Conservation (phyloP, 2,888 invertebrate genomes). For the Lottia scabra region DNA sequence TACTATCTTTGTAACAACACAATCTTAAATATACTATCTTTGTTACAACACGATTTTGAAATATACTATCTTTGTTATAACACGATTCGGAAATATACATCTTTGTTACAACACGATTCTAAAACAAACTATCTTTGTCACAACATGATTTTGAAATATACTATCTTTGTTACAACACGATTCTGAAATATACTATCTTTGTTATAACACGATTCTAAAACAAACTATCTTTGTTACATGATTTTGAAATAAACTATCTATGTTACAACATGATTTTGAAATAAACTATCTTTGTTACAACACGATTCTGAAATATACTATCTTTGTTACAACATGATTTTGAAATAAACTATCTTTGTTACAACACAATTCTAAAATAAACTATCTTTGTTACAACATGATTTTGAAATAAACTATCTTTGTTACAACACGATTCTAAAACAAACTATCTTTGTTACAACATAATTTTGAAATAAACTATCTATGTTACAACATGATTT, state of each 20-base stretch:
- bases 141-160: too few relatives aligned
- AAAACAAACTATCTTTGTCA: too few relatives aligned
- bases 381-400: too few relatives aligned
- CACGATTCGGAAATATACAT: conserved; percentile 35
- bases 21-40: not conserved
- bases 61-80: conserved; percentile 51
- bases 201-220: not conserved
- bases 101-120: not conserved
- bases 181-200: conserved; percentile 30
- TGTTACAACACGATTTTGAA: too few relatives aligned
- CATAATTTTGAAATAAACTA: conserved; percentile 38
- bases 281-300: not conserved
- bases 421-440: conserved; percentile 44
- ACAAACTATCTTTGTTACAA: not conserved
- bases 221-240: too few relatives aligned
- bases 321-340: conserved; percentile 47
- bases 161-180: conserved; percentile 47
- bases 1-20: not conserved
- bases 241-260: conserved; percentile 55
- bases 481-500: conserved; percentile 47
- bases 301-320: conserved; percentile 38
- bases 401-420: conserved; percentile 55
- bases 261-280: conserved; percentile 44
- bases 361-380: not conserved
- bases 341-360: conserved; percentile 16